Conservation (phyloP, 2,113 vertebrate species). For the Prunella fulvescens region DNA sequence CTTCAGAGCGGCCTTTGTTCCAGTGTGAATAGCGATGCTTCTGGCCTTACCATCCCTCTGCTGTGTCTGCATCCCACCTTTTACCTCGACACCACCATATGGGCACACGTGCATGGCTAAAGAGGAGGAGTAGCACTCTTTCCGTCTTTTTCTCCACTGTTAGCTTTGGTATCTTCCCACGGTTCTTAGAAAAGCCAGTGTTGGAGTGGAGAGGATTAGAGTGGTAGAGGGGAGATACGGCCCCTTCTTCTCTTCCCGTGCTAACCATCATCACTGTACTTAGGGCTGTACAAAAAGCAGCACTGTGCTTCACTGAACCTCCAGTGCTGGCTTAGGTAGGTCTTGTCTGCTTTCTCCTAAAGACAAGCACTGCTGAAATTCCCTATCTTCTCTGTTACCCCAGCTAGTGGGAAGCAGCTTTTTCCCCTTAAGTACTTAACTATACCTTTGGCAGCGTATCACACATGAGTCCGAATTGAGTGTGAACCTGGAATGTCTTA, state of each 20-base stretch:
- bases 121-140: neutral
- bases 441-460: neutral
- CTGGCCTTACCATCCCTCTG: neutral
- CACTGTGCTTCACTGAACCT: neutral
- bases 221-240: neutral
- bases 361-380: neutral
- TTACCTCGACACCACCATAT: fast-evolving
- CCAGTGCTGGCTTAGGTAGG: neutral
- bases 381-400: neutral
- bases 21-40: neutral
- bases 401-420: neutral
- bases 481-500: neutral
- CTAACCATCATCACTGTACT: neutral
- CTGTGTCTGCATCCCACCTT: neutral
- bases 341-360: neutral
- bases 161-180: neutral
- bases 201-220: neutral
- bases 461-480: neutral
- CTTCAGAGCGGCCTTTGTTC: neutral
- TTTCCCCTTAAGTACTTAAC: neutral
- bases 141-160: neutral
- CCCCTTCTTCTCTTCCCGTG: neutral
- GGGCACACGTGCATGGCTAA: fast-evolving
- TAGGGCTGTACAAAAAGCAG: neutral
- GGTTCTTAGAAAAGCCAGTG: neutral